These are phyloP conservation scores for Rhagonycha fulva DNA, from an alignment of 2,888 invertebrate genomes.

Conservation along the genomic window DNA sequence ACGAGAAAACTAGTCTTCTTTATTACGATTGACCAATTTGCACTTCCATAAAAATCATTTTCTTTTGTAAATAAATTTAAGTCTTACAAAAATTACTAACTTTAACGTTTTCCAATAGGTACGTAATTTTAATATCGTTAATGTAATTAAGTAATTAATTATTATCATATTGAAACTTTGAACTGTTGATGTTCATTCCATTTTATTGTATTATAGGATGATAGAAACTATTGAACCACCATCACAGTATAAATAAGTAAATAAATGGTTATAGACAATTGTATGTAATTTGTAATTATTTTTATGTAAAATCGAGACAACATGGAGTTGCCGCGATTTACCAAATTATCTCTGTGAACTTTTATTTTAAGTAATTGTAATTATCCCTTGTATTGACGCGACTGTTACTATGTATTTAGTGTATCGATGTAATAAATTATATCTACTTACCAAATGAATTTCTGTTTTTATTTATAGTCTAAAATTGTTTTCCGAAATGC, in stretches of 20 bases:
- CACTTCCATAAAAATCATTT: neutral
- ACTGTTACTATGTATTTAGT: neutral
- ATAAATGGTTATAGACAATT: neutral
- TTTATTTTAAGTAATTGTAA: neutral
- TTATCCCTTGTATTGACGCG: neutral
- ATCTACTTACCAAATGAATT: neutral
- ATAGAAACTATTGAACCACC: neutral
- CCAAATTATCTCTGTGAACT: neutral
- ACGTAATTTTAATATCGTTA: neutral
- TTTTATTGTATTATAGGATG: slow-evolving; percentile 3
- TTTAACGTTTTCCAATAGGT: neutral
- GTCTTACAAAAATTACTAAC: neutral
- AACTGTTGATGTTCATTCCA: slow-evolving; percentile 8
- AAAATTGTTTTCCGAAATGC: neutral
- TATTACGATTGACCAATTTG: neutral
- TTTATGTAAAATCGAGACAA: neutral
- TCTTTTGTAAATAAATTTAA: neutral
- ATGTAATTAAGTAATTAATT: neutral
- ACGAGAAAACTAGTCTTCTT: neutral
- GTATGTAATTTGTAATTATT: neutral
- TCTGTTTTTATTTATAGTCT: neutral
- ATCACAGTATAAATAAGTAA: neutral
- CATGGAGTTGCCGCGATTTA: neutral
- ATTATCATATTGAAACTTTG: neutral
- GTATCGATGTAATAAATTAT: slow-evolving; percentile 1